These are phyloP conservation scores for Neotoma lepida DNA, from an alignment of 2,113 vertebrate genomes.

Conservation along the genomic window DNA sequence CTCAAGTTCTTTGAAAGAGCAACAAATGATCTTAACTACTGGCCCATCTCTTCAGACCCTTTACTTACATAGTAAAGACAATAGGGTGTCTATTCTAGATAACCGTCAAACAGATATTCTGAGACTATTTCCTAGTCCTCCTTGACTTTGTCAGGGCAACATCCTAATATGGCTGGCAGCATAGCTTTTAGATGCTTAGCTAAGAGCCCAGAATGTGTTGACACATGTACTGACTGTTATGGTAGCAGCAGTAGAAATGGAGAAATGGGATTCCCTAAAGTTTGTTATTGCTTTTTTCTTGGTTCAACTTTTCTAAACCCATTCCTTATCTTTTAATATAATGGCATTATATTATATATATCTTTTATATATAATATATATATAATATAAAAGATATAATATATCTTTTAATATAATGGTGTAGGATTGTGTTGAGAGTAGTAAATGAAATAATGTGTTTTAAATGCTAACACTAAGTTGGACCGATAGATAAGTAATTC, in stretches of 20 bases:
- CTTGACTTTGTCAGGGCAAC: not conserved
- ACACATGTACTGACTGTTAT: not conserved
- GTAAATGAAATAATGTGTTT: conserved; percentile 9
- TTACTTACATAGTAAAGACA: not conserved
- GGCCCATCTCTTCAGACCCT: not conserved
- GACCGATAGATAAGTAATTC: not conserved
- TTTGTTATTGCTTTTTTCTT: conserved; percentile 14
- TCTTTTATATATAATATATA: no score
- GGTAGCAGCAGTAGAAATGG: not conserved
- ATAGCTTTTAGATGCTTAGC: not conserved
- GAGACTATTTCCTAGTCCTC: not conserved
- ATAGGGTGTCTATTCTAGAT: not conserved
- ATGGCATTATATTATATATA: no score
- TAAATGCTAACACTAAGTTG: not conserved
- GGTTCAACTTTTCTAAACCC: not conserved
- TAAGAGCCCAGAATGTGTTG: not conserved
- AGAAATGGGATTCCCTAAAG: not conserved
- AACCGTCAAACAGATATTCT: not conserved
- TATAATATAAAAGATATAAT: no score
- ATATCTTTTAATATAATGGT: conserved; percentile 1
- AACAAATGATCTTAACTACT: not conserved
- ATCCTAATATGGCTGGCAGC: not conserved
- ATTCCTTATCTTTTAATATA: conserved; percentile 29
- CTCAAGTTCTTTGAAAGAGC: not conserved
- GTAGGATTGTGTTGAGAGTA: not conserved